phyloP scores from a whole-genome alignment of 1,140 invertebrate genomes.

The Himalopsyche phryganea region DNA sequence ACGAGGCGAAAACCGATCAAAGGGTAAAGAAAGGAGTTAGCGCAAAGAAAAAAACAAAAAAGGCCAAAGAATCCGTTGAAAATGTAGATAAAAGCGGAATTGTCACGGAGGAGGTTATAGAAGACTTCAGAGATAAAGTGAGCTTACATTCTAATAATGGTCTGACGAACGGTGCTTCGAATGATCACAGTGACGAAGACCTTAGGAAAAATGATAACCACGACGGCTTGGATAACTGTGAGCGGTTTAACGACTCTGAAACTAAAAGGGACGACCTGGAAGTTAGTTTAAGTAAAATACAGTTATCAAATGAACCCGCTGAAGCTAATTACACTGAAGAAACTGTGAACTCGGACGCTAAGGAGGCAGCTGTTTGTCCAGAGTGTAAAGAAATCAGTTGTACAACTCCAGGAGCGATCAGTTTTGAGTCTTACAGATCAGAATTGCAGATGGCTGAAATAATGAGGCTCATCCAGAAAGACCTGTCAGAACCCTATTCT shows the following conservation, averaged over 20 bases:
- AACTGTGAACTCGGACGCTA: not conserved
- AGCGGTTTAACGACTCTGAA: constrained; percentile 1
- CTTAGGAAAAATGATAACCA: constrained; percentile 15
- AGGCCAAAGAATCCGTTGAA: constrained; percentile 24
- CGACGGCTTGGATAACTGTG: constrained; percentile 2
- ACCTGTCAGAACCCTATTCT: constrained; percentile 98
- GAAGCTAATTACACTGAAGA: constrained; percentile 2
- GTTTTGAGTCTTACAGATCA: constrained; percentile 51
- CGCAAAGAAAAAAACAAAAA: constrained; percentile 24
- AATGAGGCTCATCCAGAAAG: constrained; percentile 97
- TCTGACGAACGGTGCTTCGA: constrained; percentile 16
- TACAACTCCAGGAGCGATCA: constrained; percentile 32
- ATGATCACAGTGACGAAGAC: constrained; percentile 12
- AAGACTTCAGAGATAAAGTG: constrained; percentile 20
- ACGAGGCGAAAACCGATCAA: constrained; percentile 16
- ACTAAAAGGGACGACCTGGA: constrained; percentile 1
- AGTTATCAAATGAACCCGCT: constrained; percentile 3
- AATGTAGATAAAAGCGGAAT: constrained; percentile 14
- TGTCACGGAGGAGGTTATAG: constrained; percentile 5
- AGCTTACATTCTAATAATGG: constrained; percentile 22
- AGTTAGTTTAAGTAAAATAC: constrained; percentile 9
- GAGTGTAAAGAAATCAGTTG: constrained; percentile 13
- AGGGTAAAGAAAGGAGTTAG: constrained; percentile 13
- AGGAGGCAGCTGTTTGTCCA: constrained; percentile 3
- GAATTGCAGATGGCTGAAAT: constrained; percentile 64